A percentile compares a stretch with the other conserved stretches of the same genome.
Conservation (phyloP, 37 sponge, comb jelly and placozoan species). For the Agelas oroides region DNA sequence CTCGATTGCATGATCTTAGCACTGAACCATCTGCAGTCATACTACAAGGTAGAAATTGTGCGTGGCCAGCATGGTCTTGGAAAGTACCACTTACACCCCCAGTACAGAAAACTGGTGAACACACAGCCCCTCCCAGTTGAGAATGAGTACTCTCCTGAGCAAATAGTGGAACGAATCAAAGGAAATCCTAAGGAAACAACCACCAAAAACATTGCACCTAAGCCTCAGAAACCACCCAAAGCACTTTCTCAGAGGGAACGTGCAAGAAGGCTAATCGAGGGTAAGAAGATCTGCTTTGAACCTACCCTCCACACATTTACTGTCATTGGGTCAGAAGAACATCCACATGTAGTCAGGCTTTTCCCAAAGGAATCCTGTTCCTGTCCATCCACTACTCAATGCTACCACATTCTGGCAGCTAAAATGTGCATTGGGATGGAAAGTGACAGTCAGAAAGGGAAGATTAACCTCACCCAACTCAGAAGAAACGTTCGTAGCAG, state of each 20-base stretch:
- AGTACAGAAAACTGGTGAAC: not conserved
- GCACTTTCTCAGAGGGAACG: constrained; percentile 17
- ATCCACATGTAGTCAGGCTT: constrained; percentile 43
- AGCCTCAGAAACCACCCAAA: too few species aligned
- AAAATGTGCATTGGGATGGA: constrained; percentile 45
- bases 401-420: constrained; percentile 67
- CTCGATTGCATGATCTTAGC: too few species aligned
- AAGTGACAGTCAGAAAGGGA: not conserved
- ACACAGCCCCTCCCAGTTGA: constrained; percentile 4
- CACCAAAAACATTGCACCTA: too few species aligned
- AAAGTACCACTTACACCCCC: constrained; percentile 24
- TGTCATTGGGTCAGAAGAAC: constrained; percentile 19
- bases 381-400: too few species aligned
- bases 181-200: too few species aligned
- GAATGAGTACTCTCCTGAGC: constrained; percentile 12
- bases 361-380: constrained; percentile 67
- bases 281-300: constrained; percentile 24
- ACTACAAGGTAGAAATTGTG: constrained; percentile 63
- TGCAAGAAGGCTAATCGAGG: constrained; percentile 19
- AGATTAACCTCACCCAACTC: constrained; percentile 50
- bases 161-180: constrained; percentile 9
- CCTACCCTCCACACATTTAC: constrained; percentile 20
- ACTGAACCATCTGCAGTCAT: too few species aligned
- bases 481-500: constrained; percentile 34
- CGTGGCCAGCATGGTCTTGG: constrained; percentile 54